Evolutionary conservation across 2,888 invertebrate genomes (phyloP), one percentile per base, ranked within the genome.

Genomic region (Drosophila demipolita): DNA sequence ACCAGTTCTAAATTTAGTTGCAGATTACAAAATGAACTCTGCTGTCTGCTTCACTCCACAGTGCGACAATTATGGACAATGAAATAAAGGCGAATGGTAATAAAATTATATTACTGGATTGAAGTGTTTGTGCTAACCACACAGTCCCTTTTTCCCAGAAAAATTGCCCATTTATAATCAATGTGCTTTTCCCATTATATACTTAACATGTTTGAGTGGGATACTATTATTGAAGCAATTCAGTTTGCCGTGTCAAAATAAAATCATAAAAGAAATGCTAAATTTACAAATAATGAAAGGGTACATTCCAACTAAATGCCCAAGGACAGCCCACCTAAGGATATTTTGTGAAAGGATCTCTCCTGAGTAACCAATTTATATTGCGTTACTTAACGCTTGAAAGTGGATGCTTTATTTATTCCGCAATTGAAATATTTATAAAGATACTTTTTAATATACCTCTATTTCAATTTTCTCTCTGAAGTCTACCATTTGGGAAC

Each of bases 1-100:
- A 73, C 64, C 64, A 61, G 45, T 42, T 76, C 81, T 80, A 80
- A 80, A 80, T 80, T 77, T 80, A 78, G 78, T 50, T 9, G 48
- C 48, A 17, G 38, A 48, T 35, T 45, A 58, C 58, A 33, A 64
- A 40, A 4, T 45, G 45, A 45, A 45, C 45, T 23, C 8, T 45
- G 45, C 15, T 23, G 40, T 9, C 40, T 9, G n/a, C n/a, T 8
- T 9, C 5, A 40, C 40, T 8, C n/a, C n/a, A 40, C 40, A 40
- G 9, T 40, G 45, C 45, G 45, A 45, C 45, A 45, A 45, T 45
- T 45, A 45, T 23, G 45, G 45, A 15, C 23, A 45, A 15, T 23
- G 8, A 23, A 45, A 23, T 23, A 23, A 23, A 45, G 45, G 45
- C 20, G 45, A 45, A 45, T 45, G 45, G 20, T 20, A 45, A 45